A percentile compares a stretch with the other conserved stretches of the same genome.
Evolutionary conservation across 2,888 invertebrate species (phyloP).

Genomic region (Trachelus tabidus): DNA sequence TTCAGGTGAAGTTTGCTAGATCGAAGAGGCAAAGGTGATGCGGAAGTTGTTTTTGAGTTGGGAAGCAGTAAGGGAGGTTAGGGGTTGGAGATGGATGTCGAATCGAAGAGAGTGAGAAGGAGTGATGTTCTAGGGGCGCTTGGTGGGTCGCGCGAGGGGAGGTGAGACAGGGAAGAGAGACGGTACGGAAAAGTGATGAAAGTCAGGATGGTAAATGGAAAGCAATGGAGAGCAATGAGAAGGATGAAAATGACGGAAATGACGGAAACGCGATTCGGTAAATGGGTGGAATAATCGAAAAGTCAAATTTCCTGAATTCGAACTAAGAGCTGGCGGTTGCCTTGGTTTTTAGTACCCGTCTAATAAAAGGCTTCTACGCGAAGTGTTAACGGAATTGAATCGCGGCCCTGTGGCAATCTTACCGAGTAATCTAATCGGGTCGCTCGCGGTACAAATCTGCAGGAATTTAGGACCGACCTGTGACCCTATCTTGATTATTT

Average conservation of each 20-base stretch:
- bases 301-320: not conserved
- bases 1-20: too few relatives aligned
- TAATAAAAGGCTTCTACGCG: not conserved
- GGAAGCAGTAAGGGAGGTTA: too few relatives aligned
- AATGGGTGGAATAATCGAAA: not conserved
- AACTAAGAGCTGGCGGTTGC: not conserved
- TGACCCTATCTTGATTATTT: slow-evolving; percentile 53
- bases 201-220: not conserved
- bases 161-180: not conserved
- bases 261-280: not conserved
- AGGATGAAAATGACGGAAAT: not conserved
- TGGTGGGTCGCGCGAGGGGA: slow-evolving; percentile 6
- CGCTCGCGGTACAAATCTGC: slow-evolving; percentile 47
- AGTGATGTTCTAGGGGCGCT: slow-evolving; percentile 5
- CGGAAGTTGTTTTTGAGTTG: too few relatives aligned
- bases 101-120: not conserved
- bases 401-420: slow-evolving; percentile 33
- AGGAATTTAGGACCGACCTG: slow-evolving; percentile 47
- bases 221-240: not conserved
- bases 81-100: too few relatives aligned
- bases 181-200: not conserved
- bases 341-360: not conserved
- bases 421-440: slow-evolving; percentile 24
- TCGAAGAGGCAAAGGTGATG: too few relatives aligned
- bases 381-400: not conserved